phyloP scores from a whole-genome alignment of 1,140 invertebrate species.

The Mizuhopecten yessoensis region DNA sequence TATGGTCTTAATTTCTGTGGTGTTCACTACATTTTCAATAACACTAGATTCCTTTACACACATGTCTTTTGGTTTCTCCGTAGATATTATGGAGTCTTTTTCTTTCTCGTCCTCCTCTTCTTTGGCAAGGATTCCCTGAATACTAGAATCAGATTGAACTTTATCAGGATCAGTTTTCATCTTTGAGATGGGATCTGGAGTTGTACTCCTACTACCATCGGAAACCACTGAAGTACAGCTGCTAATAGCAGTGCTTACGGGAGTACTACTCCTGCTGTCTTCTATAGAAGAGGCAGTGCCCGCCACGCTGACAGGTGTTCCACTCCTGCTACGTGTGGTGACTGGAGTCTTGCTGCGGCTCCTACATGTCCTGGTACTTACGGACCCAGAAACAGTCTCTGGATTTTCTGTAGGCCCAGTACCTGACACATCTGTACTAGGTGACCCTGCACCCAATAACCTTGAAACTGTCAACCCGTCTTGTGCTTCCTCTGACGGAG shows the following conservation, averaged over 20 bases:
- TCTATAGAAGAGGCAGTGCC: conserved; percentile 24
- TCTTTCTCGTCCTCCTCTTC: neutral
- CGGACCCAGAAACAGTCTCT: neutral
- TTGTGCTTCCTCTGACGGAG: neutral
- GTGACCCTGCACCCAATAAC: neutral
- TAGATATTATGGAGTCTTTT: neutral
- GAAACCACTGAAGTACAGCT: conserved; percentile 1
- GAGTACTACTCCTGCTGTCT: neutral
- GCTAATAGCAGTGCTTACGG: neutral
- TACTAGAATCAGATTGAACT: neutral
- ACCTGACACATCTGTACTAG: neutral
- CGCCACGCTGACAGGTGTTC: neutral
- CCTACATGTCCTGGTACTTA: neutral
- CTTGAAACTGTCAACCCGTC: neutral
- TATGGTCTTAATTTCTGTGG: neutral
- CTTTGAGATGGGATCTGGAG: neutral
- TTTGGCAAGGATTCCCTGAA: neutral
- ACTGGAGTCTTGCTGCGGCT: conserved; percentile 8
- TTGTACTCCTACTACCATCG: neutral
- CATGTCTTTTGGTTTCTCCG: neutral
- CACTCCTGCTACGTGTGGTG: neutral
- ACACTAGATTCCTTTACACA: neutral
- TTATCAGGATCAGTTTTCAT: neutral
- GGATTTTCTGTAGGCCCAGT: neutral
- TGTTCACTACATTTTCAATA: neutral